Evolutionary conservation across 2,797 vertebrate genomes (phyloP).

Genomic region (Hephaestus fuliginosus): DNA sequence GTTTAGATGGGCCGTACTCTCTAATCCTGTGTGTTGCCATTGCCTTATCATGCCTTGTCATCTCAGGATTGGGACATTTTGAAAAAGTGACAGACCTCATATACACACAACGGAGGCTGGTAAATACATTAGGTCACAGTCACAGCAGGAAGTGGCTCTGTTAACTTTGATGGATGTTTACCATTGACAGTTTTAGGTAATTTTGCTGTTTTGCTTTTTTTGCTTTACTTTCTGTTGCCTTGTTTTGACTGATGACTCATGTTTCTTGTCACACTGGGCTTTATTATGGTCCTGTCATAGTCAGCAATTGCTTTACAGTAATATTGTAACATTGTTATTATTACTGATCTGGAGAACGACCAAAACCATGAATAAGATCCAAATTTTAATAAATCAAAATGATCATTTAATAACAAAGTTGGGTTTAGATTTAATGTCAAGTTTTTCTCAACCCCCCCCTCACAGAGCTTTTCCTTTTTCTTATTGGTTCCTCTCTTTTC

Average conservation of each 20-base stretch:
- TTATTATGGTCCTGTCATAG: not conserved
- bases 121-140: too few relatives aligned
- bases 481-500: conserved; percentile 11
- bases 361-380: not conserved
- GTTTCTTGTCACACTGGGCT: not conserved
- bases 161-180: too few relatives aligned
- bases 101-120: too few relatives aligned
- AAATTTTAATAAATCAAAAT: not conserved
- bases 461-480: not conserved
- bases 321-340: not conserved
- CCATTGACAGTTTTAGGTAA: too few relatives aligned
- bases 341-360: not conserved
- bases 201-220: too few relatives aligned
- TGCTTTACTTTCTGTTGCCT: too few relatives aligned
- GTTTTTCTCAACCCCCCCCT: too few relatives aligned
- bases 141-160: too few relatives aligned
- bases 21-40: not conserved
- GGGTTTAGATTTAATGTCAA: not conserved
- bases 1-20: not conserved
- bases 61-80: too few relatives aligned
- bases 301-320: not conserved
- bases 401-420: conserved; percentile 10
- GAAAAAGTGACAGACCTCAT: too few relatives aligned
- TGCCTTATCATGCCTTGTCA: too few relatives aligned
- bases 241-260: not conserved